Evolutionary conservation across 2,113 vertebrate genomes (phyloP), one percentile per base, ranked within the genome.

Genomic region (Phocoena phocoena): DNA sequence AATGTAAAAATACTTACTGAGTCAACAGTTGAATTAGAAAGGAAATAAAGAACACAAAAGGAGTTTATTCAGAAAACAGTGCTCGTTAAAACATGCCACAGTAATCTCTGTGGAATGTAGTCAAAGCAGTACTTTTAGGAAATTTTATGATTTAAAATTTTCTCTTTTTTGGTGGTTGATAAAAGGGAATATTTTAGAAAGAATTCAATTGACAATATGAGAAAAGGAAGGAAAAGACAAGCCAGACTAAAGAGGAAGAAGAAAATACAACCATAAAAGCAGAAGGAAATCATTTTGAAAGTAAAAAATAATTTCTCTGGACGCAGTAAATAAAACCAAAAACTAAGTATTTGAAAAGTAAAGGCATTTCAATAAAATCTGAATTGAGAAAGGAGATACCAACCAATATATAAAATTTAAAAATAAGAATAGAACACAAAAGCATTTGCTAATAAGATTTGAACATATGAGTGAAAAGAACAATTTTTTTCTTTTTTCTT

Each of bases 1-100:
- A 70, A 93, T 83, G 80, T 88, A 60, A 84, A 97, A 96, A 67
- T 84, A 65, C 63, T 95, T 67, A 82, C 47, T 67, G 84, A 97
- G 76, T 95, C 85, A 93, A 87, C 86, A 91, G 53, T 28, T 89
- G 79, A 82, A 81, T 28, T 77, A 33, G 87, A 79, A 88, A 96
- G 89, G 79, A 96, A 95, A 87, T 93, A 44, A 88, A 94, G 79
- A 94, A 81, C 67, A 96, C 44, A 95, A 70, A 95, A 80, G 74
- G 58, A 74, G 60, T 95, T 85, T 95, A 88, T 93, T 95, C 71
- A 93, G 85, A 92, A 97, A 96, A 95, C 82, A 93, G 38, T 71
- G 67, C 74, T 58, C 21, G 33, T 63, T 84, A 90, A 90, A 77
- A 41, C 41, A 68, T 77, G 74, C 74, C 76, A 79, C 65, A 41